Evolutionary conservation across 2,888 invertebrate species (phyloP), one percentile per base, ranked within the genome.

Genomic region (Aplocera efformata): DNA sequence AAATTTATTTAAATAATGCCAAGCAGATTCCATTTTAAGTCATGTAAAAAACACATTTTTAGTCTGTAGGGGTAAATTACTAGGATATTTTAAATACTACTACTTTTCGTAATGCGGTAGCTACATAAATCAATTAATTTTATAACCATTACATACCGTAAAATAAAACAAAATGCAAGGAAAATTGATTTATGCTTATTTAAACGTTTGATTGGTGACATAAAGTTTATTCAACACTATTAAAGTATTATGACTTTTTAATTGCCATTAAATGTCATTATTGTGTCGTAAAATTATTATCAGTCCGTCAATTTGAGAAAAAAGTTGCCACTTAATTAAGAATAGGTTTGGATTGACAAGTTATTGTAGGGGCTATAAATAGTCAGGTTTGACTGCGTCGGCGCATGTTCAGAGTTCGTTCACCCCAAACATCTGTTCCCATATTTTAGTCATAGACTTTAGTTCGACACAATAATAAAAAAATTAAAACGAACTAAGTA

Each of bases 401-500:
- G 63, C 67, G 67, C 72, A 64, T 59, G 65, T 58, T 49, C 48
- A 42, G 48, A 70, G 80, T 74, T 79, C 83, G 53, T 79, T 83
- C 77, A 84, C 74, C 83, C 71, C 63, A 52, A 78, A 79, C 86
- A 86, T 88, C 86, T 88, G 86, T 80, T 86, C 76, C 60, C 71
- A 74, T 75, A 81, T 83, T 82, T 80, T 72, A 78, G 76, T 75
- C 72, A 61, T 66, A 62, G 71, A 63, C 67, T 72, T 66, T 76
- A 79, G 64, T 35, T 39, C 44, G 35, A 62, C 64, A 65, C 67
- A 72, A 65, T 63, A 72, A 71, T 60, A n/a, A n/a, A n/a, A n/a
- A n/a, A n/a, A n/a, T 55, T 60, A 50, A 63, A 67, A 53, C 41
- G 44, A 41, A 39, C n/a, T 13, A 26, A 45, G 6, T 32, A 36